Percentiles rank a stretch among this genome's conserved stretches.
phyloP scores from a whole-genome alignment of 2,797 vertebrate genomes.

The Sebastiscus albofasciatus region DNA sequence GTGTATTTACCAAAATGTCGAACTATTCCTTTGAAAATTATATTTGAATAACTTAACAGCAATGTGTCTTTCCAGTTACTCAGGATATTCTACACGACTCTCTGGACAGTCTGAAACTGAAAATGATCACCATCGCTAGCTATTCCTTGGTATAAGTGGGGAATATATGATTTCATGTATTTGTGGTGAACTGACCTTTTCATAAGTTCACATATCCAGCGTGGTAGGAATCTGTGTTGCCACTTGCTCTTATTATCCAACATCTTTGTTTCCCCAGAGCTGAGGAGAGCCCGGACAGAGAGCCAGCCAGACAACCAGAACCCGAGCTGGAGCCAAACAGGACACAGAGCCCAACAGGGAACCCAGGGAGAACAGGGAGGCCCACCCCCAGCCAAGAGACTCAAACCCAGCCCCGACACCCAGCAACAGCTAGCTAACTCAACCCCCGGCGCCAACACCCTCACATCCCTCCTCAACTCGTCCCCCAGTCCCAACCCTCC shows the following conservation, averaged over 20 bases:
- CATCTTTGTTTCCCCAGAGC: slow-evolving; percentile 79
- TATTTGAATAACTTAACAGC: neutral
- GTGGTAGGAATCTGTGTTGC: neutral
- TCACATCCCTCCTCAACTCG: slow-evolving; percentile 82
- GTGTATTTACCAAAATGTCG: neutral
- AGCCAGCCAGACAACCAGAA: slow-evolving; percentile 70
- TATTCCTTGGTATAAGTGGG: neutral
- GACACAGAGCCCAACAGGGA: slow-evolving; percentile 65
- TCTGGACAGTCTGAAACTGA: neutral
- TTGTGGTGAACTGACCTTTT: neutral
- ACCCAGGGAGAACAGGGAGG: slow-evolving; percentile 82
- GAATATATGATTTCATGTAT: neutral
- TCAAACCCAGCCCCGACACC: slow-evolving; percentile 91
- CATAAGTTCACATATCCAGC: neutral
- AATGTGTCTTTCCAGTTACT: neutral
- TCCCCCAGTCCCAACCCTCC: slow-evolving; percentile 76
- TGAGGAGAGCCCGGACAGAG: slow-evolving; percentile 91
- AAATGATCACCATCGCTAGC: neutral
- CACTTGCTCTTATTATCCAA: neutral
- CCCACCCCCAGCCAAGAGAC: slow-evolving; percentile 95
- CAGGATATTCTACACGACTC: neutral
- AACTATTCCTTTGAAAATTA: neutral
- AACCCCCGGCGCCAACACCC: slow-evolving; percentile 80
- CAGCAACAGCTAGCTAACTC: slow-evolving; percentile 91
- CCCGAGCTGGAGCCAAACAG: slow-evolving; percentile 73